A percentile compares a stretch with the other conserved stretches of the same genome.
These are phyloP conservation scores for Tokudaia tokunoshimensis DNA, from an alignment of 2,797 vertebrate species.

Conservation along the genomic window DNA sequence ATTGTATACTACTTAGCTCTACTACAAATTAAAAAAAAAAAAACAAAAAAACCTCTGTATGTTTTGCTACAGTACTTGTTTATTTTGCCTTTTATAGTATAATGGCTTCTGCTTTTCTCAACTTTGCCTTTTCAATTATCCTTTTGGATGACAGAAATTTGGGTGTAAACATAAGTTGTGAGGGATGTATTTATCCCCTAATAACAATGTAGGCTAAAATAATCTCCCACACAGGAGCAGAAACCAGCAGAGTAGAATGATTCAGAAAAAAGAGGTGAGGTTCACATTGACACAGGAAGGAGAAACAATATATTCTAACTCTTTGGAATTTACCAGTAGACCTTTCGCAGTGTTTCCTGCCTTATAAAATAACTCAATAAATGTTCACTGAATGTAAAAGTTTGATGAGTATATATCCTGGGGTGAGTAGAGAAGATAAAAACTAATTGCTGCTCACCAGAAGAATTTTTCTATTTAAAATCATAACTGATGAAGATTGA, in stretches of 20 bases:
- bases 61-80: conserved; percentile 27
- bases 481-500: background rate
- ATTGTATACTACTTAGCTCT: conserved; percentile 29
- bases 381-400: background rate
- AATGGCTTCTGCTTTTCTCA: conserved; percentile 19
- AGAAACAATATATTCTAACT: background rate
- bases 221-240: conserved; percentile 48
- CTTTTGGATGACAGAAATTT: conserved; percentile 8
- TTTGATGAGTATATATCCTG: background rate
- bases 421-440: background rate
- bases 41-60: background rate
- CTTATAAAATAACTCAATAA: background rate
- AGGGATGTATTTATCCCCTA: background rate
- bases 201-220: background rate
- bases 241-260: conserved; percentile 25
- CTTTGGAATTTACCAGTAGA: background rate
- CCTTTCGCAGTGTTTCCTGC: background rate
- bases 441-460: background rate
- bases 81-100: conserved; percentile 32
- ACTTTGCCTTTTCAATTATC: conserved; percentile 57
- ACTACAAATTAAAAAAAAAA: background rate
- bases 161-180: background rate
- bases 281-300: background rate
- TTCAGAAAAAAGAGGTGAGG: background rate
- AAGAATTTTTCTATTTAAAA: background rate